Conservation (phyloP, 1,140 invertebrate species). For the Procambarus clarkii region DNA sequence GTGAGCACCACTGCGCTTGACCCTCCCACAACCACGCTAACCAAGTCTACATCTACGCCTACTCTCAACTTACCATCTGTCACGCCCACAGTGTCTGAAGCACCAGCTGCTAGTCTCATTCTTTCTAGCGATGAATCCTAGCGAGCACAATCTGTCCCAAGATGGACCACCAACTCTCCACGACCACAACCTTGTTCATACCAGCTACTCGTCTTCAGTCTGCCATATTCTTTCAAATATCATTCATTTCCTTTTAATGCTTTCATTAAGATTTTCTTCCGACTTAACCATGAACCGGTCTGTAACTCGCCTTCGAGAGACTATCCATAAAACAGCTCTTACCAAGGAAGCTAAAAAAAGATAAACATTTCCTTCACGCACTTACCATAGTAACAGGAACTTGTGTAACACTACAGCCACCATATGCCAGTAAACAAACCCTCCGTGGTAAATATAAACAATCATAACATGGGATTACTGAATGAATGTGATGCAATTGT, state of each 20-base stretch:
- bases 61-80: background rate
- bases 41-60: constrained; percentile 4
- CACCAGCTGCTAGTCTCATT: background rate
- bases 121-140: background rate
- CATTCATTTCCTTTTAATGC: background rate
- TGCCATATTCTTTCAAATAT: background rate
- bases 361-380: background rate
- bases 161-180: constrained; percentile 8
- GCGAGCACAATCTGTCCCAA: background rate
- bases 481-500: background rate
- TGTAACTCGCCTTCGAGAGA: background rate
- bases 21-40: background rate
- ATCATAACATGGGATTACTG: background rate
- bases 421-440: background rate
- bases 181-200: constrained; percentile 9
- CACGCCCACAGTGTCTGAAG: background rate
- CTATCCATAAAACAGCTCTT: background rate
- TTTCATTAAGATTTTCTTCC: background rate
- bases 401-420: background rate
- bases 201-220: constrained; percentile 9
- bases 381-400: background rate
- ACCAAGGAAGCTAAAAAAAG: background rate
- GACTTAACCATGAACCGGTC: background rate
- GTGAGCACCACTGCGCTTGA: background rate
- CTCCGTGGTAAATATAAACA: background rate